Conservation (phyloP, 2,888 invertebrate species). For the Eretmocerus hayati region DNA sequence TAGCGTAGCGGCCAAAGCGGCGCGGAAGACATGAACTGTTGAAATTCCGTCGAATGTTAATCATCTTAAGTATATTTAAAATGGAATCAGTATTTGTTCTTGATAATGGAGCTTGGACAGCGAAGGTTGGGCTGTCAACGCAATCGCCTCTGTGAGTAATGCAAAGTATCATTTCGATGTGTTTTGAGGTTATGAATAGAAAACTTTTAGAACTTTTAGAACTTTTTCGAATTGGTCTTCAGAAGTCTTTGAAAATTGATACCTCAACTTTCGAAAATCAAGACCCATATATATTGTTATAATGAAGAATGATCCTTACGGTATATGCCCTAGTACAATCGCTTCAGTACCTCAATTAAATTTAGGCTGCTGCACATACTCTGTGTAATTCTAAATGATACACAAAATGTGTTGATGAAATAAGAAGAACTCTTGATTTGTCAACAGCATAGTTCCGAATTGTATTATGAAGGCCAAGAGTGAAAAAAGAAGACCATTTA, state of each 20-base stretch:
- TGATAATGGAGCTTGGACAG: conserved; percentile 83
- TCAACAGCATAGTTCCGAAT: conserved; percentile 70
- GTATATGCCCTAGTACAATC: too few species aligned
- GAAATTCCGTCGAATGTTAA: too few species aligned
- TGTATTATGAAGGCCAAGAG: conserved; percentile 98
- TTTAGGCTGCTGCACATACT: conserved; percentile 7
- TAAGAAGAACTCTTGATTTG: background rate
- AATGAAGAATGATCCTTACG: too few species aligned
- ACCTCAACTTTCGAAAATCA: too few species aligned
- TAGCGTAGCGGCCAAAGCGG: too few species aligned
- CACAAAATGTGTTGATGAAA: conserved; percentile 1
- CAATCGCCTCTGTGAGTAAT: conserved; percentile 62
- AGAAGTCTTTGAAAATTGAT: too few species aligned
- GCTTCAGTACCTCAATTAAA: too few species aligned
- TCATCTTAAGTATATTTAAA: too few species aligned
- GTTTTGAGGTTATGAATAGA: conserved; percentile 10
- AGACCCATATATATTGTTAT: too few species aligned
- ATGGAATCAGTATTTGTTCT: conserved; percentile 56
- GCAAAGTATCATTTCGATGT: conserved; percentile 13
- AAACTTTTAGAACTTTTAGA: background rate
- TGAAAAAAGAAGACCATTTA: conserved; percentile 86
- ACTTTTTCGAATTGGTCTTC: too few species aligned
- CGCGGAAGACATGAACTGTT: too few species aligned
- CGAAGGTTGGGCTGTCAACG: conserved; percentile 76
- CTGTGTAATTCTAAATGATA: background rate